These are phyloP conservation scores for Bathynomus jamesi DNA, from an alignment of 1,140 invertebrate genomes.

Conservation along the genomic window DNA sequence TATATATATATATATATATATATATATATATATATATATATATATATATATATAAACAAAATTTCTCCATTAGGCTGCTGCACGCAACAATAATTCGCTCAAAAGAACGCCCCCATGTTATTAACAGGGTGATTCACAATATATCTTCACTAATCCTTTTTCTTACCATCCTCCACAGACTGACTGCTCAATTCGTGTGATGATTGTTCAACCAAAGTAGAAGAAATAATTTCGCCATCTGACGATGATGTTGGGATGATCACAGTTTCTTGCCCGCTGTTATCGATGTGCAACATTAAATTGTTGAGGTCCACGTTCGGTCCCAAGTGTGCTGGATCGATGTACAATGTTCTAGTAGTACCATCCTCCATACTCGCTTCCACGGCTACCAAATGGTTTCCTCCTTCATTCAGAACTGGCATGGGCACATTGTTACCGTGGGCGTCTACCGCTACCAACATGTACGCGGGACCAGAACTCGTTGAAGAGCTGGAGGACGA, in stretches of 20 bases:
- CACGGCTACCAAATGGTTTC: constrained; percentile 27
- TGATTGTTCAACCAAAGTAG: background rate
- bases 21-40: no score
- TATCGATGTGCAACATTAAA: constrained; percentile 34
- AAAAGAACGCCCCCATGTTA: no score
- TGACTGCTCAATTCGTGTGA: background rate
- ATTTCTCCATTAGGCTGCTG: no score
- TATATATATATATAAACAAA: no score
- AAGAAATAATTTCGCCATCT: background rate
- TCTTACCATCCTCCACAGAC: background rate
- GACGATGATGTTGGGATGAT: constrained; percentile 32
- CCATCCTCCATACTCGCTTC: constrained; percentile 37
- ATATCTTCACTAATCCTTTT: no score
- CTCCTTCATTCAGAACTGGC: constrained; percentile 22
- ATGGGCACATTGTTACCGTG: constrained; percentile 36
- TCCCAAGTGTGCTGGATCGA: constrained; percentile 32
- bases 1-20: no score
- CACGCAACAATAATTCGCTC: no score
- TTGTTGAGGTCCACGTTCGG: constrained; percentile 36
- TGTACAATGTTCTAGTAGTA: constrained; percentile 33
- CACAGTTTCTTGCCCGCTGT: constrained; percentile 32
- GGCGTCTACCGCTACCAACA: constrained; percentile 35
- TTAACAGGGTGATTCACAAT: no score
- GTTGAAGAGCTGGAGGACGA: constrained; percentile 12
- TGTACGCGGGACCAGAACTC: constrained; percentile 27